Evolutionary conservation across 2,888 invertebrate genomes (phyloP).

Genomic region (Stenchaetothrips biformis): DNA sequence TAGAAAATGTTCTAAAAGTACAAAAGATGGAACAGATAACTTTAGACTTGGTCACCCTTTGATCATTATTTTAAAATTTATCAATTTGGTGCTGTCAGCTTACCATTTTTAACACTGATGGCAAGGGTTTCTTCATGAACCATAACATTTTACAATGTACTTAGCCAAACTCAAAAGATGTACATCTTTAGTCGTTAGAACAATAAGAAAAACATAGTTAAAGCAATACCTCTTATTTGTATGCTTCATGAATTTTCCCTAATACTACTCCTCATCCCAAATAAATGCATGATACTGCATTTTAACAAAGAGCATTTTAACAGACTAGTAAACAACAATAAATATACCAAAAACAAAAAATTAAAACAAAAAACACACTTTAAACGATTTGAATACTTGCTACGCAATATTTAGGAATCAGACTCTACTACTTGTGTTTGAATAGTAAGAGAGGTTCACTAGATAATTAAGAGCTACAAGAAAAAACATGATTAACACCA

Average conservation of each 20-base stretch:
- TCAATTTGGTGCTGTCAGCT: no score
- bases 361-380: not conserved
- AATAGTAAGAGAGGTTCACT: no score
- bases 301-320: not conserved
- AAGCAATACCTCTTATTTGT: not conserved
- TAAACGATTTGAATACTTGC: not conserved
- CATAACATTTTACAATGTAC: no score
- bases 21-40: not conserved
- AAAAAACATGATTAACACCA: no score
- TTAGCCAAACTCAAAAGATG: no score
- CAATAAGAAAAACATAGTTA: not conserved
- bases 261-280: not conserved
- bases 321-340: conserved; percentile 23
- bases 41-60: not conserved
- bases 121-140: no score
- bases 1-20: not conserved
- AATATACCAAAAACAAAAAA: not conserved
- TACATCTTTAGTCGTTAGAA: no score
- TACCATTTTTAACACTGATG: no score
- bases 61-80: no score
- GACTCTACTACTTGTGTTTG: not conserved
- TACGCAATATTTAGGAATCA: not conserved
- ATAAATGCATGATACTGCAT: not conserved
- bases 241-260: not conserved
- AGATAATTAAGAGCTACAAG: no score